Percentiles rank a stretch among this genome's conserved stretches.
phyloP scores from a whole-genome alignment of 2,888 invertebrate species.

The Anthrax anthrax region DNA sequence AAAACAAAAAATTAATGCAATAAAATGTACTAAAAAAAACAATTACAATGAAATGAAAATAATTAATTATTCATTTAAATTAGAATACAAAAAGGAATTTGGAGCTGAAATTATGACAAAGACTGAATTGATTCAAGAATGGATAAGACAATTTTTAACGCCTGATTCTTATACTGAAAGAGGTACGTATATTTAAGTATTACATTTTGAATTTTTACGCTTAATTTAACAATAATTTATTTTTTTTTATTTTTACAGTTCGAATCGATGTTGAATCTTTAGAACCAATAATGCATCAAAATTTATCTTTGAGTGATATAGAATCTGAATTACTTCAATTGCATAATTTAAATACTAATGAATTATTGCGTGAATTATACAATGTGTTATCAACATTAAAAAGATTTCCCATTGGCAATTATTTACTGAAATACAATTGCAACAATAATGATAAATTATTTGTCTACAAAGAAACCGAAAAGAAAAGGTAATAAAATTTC shows the following conservation, averaged over 20 bases:
- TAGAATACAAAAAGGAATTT: conserved; percentile 17
- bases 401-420: conserved; percentile 9
- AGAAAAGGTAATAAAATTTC: neutral
- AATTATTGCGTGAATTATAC: conserved; percentile 1
- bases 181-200: conserved; percentile 8
- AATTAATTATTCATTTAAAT: conserved; percentile 14
- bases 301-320: conserved; percentile 3
- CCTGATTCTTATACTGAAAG: conserved; percentile 13
- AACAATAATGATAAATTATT: conserved; percentile 5
- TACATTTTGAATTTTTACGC: neutral
- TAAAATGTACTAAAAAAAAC: neutral
- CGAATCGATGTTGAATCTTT: conserved; percentile 6
- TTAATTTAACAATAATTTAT: neutral
- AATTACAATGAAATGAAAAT: neutral
- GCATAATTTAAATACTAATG: conserved; percentile 2
- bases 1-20: neutral
- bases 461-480: conserved; percentile 3
- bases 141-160: conserved; percentile 13
- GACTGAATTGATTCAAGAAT: conserved; percentile 15
- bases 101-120: conserved; percentile 16
- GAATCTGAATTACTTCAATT: conserved; percentile 7
- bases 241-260: conserved; percentile 2
- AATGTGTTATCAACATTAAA: conserved; percentile 2
- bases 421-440: conserved; percentile 6
- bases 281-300: conserved; percentile 3